A percentile compares a stretch with the other conserved stretches of the same genome.
Conservation (phyloP, 2,797 vertebrate genomes). For the Pangasius sanitwongsei region DNA sequence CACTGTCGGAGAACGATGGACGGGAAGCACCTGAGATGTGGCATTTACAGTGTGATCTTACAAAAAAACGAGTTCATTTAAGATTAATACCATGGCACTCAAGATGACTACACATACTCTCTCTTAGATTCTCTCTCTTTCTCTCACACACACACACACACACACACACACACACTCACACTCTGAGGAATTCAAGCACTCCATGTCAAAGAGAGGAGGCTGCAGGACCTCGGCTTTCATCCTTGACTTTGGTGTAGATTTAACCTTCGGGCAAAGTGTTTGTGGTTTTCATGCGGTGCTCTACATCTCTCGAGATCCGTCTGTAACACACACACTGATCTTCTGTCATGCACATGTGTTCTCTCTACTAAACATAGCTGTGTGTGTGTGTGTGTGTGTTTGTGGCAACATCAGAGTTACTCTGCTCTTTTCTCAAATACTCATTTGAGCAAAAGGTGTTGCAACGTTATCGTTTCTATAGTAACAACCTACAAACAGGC, state of each 20-base stretch:
- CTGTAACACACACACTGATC: background rate
- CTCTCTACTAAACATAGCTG: background rate
- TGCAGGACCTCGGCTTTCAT: constrained; percentile 67
- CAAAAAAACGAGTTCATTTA: background rate
- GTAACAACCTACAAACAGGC: background rate
- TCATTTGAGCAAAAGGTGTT: background rate
- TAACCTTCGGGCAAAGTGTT: constrained; percentile 25
- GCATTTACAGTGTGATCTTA: background rate
- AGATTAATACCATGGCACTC: background rate
- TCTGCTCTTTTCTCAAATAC: background rate
- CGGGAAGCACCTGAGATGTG: background rate
- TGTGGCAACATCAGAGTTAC: background rate
- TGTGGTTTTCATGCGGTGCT: background rate
- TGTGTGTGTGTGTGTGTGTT: background rate
- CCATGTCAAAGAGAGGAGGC: constrained; percentile 16
- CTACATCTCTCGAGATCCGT: background rate
- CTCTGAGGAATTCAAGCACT: background rate
- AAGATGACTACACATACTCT: background rate
- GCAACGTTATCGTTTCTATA: background rate
- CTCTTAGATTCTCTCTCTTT: background rate
- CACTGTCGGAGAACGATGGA: background rate
- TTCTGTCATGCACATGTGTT: background rate
- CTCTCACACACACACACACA: background rate
- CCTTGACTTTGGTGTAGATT: constrained; percentile 65
- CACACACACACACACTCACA: too few relatives aligned